Evolutionary conservation across 2,888 invertebrate genomes (phyloP).

Genomic region (Drosophila pegasa): DNA sequence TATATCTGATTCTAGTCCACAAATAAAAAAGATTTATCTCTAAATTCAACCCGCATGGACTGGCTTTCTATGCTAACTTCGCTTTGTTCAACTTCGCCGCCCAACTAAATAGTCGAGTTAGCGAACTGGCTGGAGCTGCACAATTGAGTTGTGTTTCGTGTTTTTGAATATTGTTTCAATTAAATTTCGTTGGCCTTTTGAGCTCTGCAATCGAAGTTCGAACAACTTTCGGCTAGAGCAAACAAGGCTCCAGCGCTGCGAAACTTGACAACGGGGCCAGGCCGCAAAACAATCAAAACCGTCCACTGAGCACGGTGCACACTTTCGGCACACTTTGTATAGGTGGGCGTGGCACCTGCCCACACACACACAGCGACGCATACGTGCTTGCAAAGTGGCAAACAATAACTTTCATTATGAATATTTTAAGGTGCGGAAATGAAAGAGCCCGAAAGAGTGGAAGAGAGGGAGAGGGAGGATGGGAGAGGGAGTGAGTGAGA

Average conservation of each 20-base stretch:
- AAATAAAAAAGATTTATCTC: not conserved
- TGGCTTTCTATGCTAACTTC: not conserved
- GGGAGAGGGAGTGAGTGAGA: too few species aligned
- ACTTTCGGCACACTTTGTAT: constrained; percentile 21
- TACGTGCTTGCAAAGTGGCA: constrained; percentile 44
- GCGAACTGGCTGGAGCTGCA: constrained; percentile 13
- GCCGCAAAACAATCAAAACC: constrained; percentile 73
- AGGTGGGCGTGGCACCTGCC: constrained; percentile 37
- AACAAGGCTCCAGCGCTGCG: constrained; percentile 38
- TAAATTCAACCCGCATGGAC: not conserved
- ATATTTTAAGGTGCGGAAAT: constrained; percentile 63
- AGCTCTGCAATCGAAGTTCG: constrained; percentile 38
- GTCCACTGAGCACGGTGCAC: constrained; percentile 42
- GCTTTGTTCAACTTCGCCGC: not conserved
- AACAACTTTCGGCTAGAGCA: constrained; percentile 34
- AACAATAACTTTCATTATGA: constrained; percentile 78
- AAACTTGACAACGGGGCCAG: constrained; percentile 53
- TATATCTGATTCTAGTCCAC: too few species aligned
- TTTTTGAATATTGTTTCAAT: constrained; percentile 15
- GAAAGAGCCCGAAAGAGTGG: constrained; percentile 30
- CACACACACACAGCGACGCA: constrained; percentile 4
- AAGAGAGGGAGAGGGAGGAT: not conserved
- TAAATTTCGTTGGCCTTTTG: constrained; percentile 30
- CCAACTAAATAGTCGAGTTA: constrained; percentile 1
- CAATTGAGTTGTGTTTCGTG: constrained; percentile 20